Evolutionary conservation across 2,797 vertebrate species (phyloP).

Genomic region (Coccyzus lansbergi): DNA sequence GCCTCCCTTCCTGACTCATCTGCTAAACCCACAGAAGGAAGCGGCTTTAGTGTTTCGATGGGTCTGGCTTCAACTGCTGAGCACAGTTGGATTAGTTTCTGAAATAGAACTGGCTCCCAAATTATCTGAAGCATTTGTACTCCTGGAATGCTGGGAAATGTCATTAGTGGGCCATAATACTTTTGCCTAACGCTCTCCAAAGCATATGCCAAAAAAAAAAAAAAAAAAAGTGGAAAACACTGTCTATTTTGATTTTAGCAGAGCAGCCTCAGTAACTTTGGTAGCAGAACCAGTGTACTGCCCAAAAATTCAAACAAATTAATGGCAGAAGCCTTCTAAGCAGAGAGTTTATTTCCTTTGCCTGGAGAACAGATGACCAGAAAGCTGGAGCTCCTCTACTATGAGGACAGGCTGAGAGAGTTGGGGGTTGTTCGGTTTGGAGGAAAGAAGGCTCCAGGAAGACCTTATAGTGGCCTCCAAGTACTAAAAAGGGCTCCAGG

Average conservation of each 20-base stretch:
- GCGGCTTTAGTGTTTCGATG: constrained; percentile 54
- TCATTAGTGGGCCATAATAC: constrained; percentile 65
- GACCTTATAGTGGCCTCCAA: too few species aligned
- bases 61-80: constrained; percentile 59
- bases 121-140: constrained; percentile 65
- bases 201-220: constrained; percentile 41
- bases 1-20: constrained; percentile 33
- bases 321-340: background rate
- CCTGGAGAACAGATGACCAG: background rate
- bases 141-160: constrained; percentile 62
- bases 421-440: too few species aligned
- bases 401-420: too few species aligned
- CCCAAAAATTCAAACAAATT: background rate
- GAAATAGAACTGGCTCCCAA: constrained; percentile 64
- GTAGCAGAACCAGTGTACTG: background rate
- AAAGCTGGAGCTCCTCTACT: too few species aligned
- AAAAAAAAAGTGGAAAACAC: constrained; percentile 26
- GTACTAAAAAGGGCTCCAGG: too few species aligned
- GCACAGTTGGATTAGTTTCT: constrained; percentile 63
- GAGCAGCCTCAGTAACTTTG: background rate
- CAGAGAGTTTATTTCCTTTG: background rate
- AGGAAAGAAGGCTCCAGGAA: too few species aligned
- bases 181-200: constrained; percentile 66
- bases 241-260: constrained; percentile 20
- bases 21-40: constrained; percentile 75